A percentile compares a stretch with the other conserved stretches of the same genome.
These are phyloP conservation scores for Pseudanteris insignis DNA, from an alignment of 2,888 invertebrate genomes.

Conservation along the genomic window DNA sequence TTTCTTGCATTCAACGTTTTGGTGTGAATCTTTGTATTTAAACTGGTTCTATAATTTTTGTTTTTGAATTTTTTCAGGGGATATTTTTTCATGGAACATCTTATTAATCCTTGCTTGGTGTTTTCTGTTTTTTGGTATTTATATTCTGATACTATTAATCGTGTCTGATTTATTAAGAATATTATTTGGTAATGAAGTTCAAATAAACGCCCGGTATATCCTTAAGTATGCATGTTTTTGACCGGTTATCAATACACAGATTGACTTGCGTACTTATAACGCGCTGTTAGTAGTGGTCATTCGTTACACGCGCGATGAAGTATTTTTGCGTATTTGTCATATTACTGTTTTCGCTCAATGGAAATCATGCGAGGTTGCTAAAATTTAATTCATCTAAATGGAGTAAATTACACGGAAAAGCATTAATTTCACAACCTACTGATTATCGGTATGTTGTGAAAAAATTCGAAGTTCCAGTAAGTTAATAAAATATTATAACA, in stretches of 20 bases:
- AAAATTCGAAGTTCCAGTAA: constrained; percentile 19
- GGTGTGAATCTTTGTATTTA: too few species aligned
- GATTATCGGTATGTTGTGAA: constrained; percentile 12
- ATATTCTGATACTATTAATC: too few species aligned
- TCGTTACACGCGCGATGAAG: constrained; percentile 9
- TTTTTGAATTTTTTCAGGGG: too few species aligned
- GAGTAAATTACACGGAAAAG: neutral
- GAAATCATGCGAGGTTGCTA: constrained; percentile 2
- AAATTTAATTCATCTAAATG: constrained; percentile 1
- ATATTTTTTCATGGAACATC: too few species aligned
- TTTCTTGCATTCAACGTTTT: too few species aligned
- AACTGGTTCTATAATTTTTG: too few species aligned
- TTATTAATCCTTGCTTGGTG: too few species aligned
- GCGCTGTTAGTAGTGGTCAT: neutral
- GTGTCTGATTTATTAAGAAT: too few species aligned
- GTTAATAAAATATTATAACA: too few species aligned
- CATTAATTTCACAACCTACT: neutral
- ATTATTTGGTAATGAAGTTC: too few species aligned
- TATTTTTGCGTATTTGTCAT: constrained; percentile 1
- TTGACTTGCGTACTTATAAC: neutral
- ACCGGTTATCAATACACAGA: constrained; percentile 5
- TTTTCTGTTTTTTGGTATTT: too few species aligned
- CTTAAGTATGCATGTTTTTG: constrained; percentile 1
- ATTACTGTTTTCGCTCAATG: constrained; percentile 1
- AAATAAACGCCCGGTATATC: too few species aligned